Conservation (phyloP, 1,140 invertebrate genomes). For the Brachionus calyciflorus region DNA sequence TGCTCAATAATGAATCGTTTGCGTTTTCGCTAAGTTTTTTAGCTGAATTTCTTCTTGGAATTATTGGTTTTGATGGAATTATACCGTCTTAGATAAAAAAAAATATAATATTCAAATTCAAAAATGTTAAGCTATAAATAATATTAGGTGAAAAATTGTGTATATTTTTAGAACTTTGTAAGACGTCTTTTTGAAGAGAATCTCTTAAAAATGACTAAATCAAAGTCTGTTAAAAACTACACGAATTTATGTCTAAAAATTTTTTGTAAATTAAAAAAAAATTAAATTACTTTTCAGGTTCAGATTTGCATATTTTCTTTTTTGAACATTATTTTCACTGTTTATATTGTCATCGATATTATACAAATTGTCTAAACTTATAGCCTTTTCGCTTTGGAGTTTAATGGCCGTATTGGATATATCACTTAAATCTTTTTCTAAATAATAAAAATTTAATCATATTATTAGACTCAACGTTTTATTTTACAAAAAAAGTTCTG, state of each 20-base stretch:
- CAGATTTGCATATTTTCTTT: constrained; percentile 46
- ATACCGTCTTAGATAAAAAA: constrained; percentile 33
- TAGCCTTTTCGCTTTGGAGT: constrained; percentile 32
- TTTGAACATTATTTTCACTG: constrained; percentile 47
- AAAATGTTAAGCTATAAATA: no score
- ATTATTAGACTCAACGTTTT: no score
- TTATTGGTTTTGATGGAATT: constrained; percentile 40
- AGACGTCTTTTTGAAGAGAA: no score
- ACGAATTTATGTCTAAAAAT: no score
- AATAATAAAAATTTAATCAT: background rate
- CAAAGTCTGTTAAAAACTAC: no score
- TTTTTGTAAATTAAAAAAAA: background rate
- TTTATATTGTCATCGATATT: constrained; percentile 40
- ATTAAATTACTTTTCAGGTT: constrained; percentile 39
- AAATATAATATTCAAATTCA: no score
- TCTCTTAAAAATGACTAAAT: no score
- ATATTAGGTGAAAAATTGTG: no score
- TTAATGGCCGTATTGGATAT: background rate
- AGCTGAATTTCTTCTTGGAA: no score
- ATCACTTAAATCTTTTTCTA: constrained; percentile 16
- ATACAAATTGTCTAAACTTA: constrained; percentile 43
- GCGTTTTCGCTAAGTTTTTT: no score
- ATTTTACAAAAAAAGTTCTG: no score
- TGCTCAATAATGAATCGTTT: background rate
- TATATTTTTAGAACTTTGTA: no score